A percentile compares a stretch with the other conserved stretches of the same genome.
Evolutionary conservation across 2,888 invertebrate genomes (phyloP).

Genomic region (Cheilosia vulpina): DNA sequence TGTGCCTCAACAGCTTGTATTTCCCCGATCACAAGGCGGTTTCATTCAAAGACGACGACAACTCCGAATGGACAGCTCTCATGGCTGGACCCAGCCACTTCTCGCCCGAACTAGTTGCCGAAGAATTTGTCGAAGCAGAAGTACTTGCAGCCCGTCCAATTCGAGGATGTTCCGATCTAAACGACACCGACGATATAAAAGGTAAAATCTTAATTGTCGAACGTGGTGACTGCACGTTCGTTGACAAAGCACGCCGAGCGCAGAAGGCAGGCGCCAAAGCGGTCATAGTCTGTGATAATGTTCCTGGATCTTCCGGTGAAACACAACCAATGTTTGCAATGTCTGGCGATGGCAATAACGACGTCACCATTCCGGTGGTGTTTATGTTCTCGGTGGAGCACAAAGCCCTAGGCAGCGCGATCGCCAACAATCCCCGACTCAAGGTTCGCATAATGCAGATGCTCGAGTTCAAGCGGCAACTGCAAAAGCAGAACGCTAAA

Average conservation of each 20-base stretch:
- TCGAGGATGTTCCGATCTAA: conserved; percentile 86
- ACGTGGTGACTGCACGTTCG: conserved; percentile 96
- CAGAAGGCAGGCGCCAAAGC: conserved; percentile 93
- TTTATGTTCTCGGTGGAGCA: conserved; percentile 94
- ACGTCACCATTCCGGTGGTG: conserved; percentile 94
- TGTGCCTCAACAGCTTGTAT: neutral
- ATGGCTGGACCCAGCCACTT: conserved; percentile 96
- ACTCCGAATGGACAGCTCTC: conserved; percentile 83
- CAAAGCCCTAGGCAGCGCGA: conserved; percentile 86
- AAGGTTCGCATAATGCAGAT: conserved; percentile 83
- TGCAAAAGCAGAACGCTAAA: conserved; percentile 74
- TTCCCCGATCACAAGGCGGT: conserved; percentile 81
- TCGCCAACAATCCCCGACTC: conserved; percentile 85
- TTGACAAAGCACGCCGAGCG: conserved; percentile 94
- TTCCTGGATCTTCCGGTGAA: conserved; percentile 89
- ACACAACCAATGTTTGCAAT: conserved; percentile 96
- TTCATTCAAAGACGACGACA: conserved; percentile 81
- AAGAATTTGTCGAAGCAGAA: conserved; percentile 87
- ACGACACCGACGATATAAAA: conserved; percentile 85
- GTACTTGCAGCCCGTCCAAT: conserved; percentile 88
- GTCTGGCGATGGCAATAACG: conserved; percentile 96
- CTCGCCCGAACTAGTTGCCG: conserved; percentile 89
- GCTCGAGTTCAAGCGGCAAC: conserved; percentile 82
- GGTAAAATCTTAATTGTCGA: conserved; percentile 93
- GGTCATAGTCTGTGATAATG: conserved; percentile 94